Evolutionary conservation across 1,140 invertebrate species (phyloP).

Genomic region (Drosophila sturtevanti): DNA sequence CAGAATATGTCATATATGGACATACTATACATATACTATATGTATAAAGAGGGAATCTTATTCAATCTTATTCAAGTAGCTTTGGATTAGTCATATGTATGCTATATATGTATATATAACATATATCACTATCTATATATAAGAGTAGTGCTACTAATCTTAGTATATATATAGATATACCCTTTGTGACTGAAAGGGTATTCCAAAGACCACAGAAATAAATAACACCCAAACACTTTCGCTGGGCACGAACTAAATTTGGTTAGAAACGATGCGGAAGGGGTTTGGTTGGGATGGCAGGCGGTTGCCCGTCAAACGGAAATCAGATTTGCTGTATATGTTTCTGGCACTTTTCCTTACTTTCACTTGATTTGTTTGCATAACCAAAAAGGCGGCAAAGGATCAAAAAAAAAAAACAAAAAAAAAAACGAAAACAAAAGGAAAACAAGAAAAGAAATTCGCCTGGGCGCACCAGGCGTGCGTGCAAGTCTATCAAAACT

Average conservation of each 20-base stretch:
- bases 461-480: constrained; percentile 52
- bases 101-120: too few relatives aligned
- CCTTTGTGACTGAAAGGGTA: not conserved
- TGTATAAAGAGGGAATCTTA: too few relatives aligned
- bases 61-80: too few relatives aligned
- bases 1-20: too few relatives aligned
- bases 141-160: too few relatives aligned
- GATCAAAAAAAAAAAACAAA: not conserved
- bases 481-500: constrained; percentile 76
- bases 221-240: constrained; percentile 15
- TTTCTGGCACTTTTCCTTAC: constrained; percentile 33
- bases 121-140: too few relatives aligned
- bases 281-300: not conserved
- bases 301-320: constrained; percentile 51
- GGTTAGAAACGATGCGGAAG: not conserved
- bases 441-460: constrained; percentile 35
- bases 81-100: too few relatives aligned
- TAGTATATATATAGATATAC: not conserved
- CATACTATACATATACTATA: too few relatives aligned
- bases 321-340: constrained; percentile 68
- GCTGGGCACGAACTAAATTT: constrained; percentile 11
- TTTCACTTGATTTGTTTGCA: constrained; percentile 66
- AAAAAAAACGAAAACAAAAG: constrained; percentile 3
- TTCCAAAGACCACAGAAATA: not conserved
- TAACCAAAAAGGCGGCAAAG: constrained; percentile 37